Base-by-base conservation (phyloP, 2,888 invertebrate genomes). In the Chirona hameri region DNA sequence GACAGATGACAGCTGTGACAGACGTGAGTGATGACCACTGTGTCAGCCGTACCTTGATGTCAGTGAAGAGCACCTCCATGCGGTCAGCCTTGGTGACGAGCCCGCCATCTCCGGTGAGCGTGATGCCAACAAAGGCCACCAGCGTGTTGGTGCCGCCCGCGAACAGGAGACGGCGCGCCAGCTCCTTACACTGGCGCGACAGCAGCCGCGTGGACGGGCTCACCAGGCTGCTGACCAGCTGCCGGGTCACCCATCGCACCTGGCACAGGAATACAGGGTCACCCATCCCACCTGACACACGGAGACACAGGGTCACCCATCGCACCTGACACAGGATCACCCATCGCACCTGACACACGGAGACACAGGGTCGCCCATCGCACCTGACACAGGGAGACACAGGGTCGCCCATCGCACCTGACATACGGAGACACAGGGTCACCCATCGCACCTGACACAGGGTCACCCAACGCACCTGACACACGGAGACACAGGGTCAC, bases 51-150 rank as follows among this genome's bases (percentile, higher is more conserved):
- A 86, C 86, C 84, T 93, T 89, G 84, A 94, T 94, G 89, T 94
- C 93, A 91, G 92, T 92, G 86, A 94, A 94, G 69, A 94, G 91
- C 76, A 92, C 92, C 88, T 94, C 94, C 55, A 93, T 87, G 88
- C 94, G 93, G 87, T 94, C 93, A 86, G 94, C 93, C 86, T 92
- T 93, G 0, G 93, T 93, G 48, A 94, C 87, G 83, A 93, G 91
- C 29, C 93, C 93, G 46, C 46, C 76, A 24, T 76, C 76, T 4
- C 76, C 76, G 24, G 76, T 88, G 86, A 88, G 85, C 85, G 76
- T 76, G 46, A 76, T 76, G 39, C 76, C 76, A 46, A 76, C 76
- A 9, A 76, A 76, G 21, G 76, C 76, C 76, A 76, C 76, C 24
- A 76, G 39, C 39, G 76, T 76, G 76, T 39, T 39, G 24, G 76